Conservation (phyloP, 1,140 invertebrate species). For the Zophobas atratus region DNA sequence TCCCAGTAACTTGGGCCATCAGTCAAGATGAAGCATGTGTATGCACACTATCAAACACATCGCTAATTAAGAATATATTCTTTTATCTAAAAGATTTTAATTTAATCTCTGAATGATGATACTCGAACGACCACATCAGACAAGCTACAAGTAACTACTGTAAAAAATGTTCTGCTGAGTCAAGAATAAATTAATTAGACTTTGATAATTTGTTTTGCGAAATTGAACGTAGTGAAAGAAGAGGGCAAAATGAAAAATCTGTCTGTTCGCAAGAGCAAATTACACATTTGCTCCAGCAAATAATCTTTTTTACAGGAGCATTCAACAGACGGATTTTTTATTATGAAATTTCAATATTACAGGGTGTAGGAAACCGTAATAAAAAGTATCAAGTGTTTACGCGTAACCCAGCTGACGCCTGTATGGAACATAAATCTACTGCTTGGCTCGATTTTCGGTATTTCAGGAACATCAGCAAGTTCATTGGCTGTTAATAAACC, state of each 20-base stretch:
- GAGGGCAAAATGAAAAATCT: not conserved
- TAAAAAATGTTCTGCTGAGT: not conserved
- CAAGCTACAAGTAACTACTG: no score
- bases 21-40: no score
- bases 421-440: constrained; percentile 49
- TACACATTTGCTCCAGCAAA: not conserved
- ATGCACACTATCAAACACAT: no score
- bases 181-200: not conserved
- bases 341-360: constrained; percentile 48
- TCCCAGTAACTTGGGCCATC: no score
- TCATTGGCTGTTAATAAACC: constrained; percentile 45
- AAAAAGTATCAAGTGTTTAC: constrained; percentile 51
- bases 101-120: no score
- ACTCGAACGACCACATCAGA: no score
- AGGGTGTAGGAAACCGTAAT: constrained; percentile 34
- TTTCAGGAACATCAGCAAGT: constrained; percentile 48
- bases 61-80: no score
- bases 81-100: no score
- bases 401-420: constrained; percentile 47
- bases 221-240: no score
- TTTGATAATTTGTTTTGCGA: not conserved
- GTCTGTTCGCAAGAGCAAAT: not conserved
- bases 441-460: constrained; percentile 45
- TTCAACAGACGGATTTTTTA: constrained; percentile 27
- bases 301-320: constrained; percentile 1